A percentile compares a stretch with the other conserved stretches of the same genome.
Evolutionary conservation across 2,113 vertebrate species (phyloP).

Genomic region (Abramis brama): DNA sequence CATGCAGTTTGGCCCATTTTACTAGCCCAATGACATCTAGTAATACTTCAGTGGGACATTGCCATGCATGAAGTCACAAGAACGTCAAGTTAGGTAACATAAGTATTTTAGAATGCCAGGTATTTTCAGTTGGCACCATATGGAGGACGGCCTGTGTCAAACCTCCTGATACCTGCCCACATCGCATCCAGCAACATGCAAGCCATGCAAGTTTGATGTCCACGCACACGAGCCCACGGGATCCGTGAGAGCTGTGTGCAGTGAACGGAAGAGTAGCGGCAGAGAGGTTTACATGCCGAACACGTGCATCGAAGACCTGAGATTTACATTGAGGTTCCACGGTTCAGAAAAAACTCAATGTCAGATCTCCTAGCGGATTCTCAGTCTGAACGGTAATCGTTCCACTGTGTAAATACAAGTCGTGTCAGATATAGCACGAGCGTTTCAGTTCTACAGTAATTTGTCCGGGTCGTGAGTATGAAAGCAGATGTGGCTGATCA

Average conservation of each 20-base stretch:
- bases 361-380: neutral
- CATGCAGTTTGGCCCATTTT: neutral
- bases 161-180: neutral
- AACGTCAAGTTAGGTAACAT: neutral
- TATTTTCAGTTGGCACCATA: neutral
- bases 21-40: neutral
- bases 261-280: neutral
- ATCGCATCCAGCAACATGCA: neutral
- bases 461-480: neutral
- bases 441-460: neutral
- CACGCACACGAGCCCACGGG: neutral
- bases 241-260: neutral
- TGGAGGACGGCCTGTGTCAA: neutral
- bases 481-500: slow-evolving; percentile 20
- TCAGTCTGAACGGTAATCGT: neutral
- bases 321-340: neutral
- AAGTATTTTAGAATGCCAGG: neutral
- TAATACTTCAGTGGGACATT: neutral
- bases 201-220: slow-evolving; percentile 2
- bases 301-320: neutral
- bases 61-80: neutral
- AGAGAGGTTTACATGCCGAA: neutral
- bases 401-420: neutral
- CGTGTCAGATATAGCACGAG: neutral
- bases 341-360: neutral